phyloP scores from a whole-genome alignment of 1,140 invertebrate species.

The Apis florea region DNA sequence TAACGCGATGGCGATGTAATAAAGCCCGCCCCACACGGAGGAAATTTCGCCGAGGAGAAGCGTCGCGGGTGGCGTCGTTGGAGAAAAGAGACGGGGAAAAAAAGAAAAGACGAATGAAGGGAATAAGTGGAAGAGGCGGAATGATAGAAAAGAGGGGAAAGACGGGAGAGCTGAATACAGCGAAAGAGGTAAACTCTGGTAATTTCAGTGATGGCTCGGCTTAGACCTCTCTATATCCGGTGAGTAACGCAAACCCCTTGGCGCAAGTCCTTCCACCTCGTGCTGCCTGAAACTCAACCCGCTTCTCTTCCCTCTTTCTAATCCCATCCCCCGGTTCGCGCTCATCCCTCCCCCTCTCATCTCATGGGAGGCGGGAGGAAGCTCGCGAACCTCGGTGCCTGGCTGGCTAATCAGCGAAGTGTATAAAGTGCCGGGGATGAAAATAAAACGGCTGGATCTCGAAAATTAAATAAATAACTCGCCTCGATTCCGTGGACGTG shows the following conservation, averaged over 20 bases:
- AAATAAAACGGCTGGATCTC: constrained; percentile 66
- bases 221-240: constrained; percentile 76
- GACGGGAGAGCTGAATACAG: constrained; percentile 58
- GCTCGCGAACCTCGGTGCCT: constrained; percentile 43
- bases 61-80: constrained; percentile 6
- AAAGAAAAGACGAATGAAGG: constrained; percentile 14
- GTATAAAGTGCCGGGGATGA: constrained; percentile 69
- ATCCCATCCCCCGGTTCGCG: not conserved
- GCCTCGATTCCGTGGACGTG: constrained; percentile 52
- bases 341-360: constrained; percentile 20
- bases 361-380: constrained; percentile 41
- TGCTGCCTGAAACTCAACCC: constrained; percentile 58
- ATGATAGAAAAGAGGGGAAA: not conserved
- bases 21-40: constrained; percentile 27
- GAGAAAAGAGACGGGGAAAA: constrained; percentile 22
- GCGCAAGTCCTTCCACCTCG: constrained; percentile 64
- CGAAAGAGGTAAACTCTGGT: constrained; percentile 73
- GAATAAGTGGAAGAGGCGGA: not conserved
- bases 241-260: constrained; percentile 71
- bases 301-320: not conserved
- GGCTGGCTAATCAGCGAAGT: constrained; percentile 74
- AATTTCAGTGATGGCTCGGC: constrained; percentile 78
- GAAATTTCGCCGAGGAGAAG: constrained; percentile 14
- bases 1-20: constrained; percentile 63
- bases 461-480: constrained; percentile 74